phyloP scores from a whole-genome alignment of 1,140 invertebrate genomes.

The Neodiprion virginianus region DNA sequence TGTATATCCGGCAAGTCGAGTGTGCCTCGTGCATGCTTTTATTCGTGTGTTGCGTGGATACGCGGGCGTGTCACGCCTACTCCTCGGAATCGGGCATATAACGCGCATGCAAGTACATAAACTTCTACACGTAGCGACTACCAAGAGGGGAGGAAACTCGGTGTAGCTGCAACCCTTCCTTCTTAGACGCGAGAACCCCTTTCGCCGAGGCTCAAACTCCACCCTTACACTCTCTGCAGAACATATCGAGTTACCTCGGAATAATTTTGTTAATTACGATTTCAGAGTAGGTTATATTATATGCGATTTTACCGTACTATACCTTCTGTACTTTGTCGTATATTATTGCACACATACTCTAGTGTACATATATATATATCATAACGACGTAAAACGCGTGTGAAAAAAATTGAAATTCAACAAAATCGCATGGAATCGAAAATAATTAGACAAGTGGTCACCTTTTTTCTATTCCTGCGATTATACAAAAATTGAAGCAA shows the following conservation, averaged over 20 bases:
- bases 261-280: conserved; percentile 61
- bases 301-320: conserved; percentile 41
- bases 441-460: no score
- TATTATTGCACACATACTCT: no score
- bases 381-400: no score
- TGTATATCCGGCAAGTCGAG: conserved; percentile 26
- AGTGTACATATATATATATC: no score
- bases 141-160: neutral
- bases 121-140: no score
- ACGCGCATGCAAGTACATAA: neutral
- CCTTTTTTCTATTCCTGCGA: no score
- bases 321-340: no score
- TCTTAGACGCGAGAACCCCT: conserved; percentile 47
- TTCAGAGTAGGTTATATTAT: conserved; percentile 37
- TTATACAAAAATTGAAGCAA: no score
- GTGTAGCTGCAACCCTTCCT: conserved; percentile 45
- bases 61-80: neutral
- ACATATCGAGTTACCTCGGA: conserved; percentile 50
- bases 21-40: conserved; percentile 25
- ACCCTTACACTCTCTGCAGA: conserved; percentile 29
- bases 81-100: neutral
- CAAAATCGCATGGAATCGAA: no score
- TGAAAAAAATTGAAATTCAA: no score
- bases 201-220: conserved; percentile 19
- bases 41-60: conserved; percentile 9